Base-by-base conservation (phyloP, 2,797 vertebrate species). In the Sorex maritimensis region DNA sequence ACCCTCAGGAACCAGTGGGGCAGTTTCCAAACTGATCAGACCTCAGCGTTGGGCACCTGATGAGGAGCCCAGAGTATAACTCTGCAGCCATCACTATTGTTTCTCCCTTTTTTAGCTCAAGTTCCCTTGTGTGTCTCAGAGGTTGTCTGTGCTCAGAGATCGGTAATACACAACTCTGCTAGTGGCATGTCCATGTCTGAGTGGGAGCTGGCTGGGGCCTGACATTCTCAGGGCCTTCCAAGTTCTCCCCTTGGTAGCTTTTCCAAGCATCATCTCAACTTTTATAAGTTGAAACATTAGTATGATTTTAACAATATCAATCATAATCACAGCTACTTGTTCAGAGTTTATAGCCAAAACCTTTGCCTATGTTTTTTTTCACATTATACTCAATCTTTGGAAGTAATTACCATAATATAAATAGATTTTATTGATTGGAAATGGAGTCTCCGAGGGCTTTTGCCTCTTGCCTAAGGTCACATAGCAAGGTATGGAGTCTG, bases 321-420 rank as follows among this genome's bases (percentile, higher is more conserved):
- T 61, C 58, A 14, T 17, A 46, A 11, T 26, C 9, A 52, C 4
- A 49, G 38, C 75, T 74, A 63, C 44, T 21, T 6, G 52, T 88
- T 34, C 21, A 78, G 24, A 88, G 52, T 38, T 81, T 81, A 23
- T 41, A 67, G 23, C 61, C 61, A 80, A 65, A 88, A 92, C 74
- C 67, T 69, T 72, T 34, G 9, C 21, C 72, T 46, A 0, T 38
- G 30, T 15, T 13, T 41, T 61, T 63, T 65, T 75, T 67, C 34
- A 15, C 15, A 58, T 34, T 65, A 65, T 41, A 30, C n/a, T 74
- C 68, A 71, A 61, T 34, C 38, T 38, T 44, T 68, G 0, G 44
- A 80, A 23, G 23, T 26, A 49, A 55, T 2, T 14, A 23, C 34
- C 38, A 2, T 63, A 72, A 65, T 19, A 61, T 52, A 55, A 34